Base-by-base conservation (phyloP, 1,140 invertebrate species). In the Drosophila nannoptera region DNA sequence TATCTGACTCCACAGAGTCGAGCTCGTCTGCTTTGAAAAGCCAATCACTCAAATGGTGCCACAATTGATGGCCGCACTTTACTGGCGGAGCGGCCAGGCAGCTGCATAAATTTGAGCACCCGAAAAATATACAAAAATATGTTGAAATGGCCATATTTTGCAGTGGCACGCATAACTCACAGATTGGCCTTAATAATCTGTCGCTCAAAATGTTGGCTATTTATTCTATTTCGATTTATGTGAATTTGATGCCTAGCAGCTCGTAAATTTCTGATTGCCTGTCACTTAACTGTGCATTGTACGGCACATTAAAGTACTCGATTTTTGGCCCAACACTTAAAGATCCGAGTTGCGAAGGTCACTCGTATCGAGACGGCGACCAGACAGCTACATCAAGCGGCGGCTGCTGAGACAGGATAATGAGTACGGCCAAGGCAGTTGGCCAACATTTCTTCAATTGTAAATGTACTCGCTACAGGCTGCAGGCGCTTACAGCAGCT, bases 331-430 rank as follows among this genome's bases (percentile, higher is more conserved):
- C 31, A 36, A 31, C 11, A 36, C 32, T 56, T 31, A 56, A 56
- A 14, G 40, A 29, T 53, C 8, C 40, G 32, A 45, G 36, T 12
- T 38, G 53, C 8, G 35, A 83, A 83, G 80, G 78, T 83, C 78
- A 75, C 48, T 59, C 36, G 55, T 53, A 66, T 78, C 53, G 78
- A 64, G 50, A 60, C 35, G 69, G 53, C 78, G 40, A 14, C n/a
- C 73, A 73, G 77, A 55, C 52, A 48, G 67, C 22, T 22, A 32
- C 56, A 76, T 76, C 71, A 61, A 70, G 66, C 68, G 61, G 84
- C 84, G 61, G 84, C 84, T 77, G 86, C 86, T 77, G 73, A 80
- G 81, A 76, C 76, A 64, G 73, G 69, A 83, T 83, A 84, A 83
- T 83, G 80, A 60, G 71, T 69, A 43, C 40, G 7, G 14, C 61